These are phyloP conservation scores for Cephalotes varians DNA, from an alignment of 2,888 invertebrate genomes.

Conservation along the genomic window DNA sequence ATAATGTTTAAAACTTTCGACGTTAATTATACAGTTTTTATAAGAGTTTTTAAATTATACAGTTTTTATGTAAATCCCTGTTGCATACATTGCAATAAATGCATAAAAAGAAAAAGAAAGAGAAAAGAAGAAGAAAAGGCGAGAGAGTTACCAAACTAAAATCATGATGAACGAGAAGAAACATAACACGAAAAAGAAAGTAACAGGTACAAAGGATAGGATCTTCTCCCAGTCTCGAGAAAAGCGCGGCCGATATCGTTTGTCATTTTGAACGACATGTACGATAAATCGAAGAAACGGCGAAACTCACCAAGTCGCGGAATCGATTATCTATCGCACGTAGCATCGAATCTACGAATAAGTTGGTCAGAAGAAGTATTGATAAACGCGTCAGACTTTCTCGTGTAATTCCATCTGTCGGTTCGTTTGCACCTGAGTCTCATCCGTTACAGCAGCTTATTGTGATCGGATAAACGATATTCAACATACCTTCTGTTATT, in stretches of 20 bases:
- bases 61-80: neutral
- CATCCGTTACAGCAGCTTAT: conserved; percentile 23
- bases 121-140: neutral
- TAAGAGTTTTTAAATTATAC: no score
- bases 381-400: conserved; percentile 50
- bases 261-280: conserved; percentile 65
- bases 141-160: conserved; percentile 9
- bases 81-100: neutral
- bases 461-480: conserved; percentile 1
- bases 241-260: conserved; percentile 70
- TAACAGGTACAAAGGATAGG: conserved; percentile 12
- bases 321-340: conserved; percentile 60
- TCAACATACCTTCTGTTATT: conserved; percentile 5
- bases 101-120: neutral
- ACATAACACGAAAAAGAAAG: conserved; percentile 5
- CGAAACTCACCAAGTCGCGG: conserved; percentile 56
- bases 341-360: conserved; percentile 40
- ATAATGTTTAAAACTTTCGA: neutral
- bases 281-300: conserved; percentile 68
- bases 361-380: conserved; percentile 52
- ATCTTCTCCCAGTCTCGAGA: conserved; percentile 25
- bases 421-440: conserved; percentile 43
- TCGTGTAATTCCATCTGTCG: conserved; percentile 39
- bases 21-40: neutral
- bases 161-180: conserved; percentile 21